phyloP scores from a whole-genome alignment of 2,797 vertebrate genomes.

The Ibycter americanus region DNA sequence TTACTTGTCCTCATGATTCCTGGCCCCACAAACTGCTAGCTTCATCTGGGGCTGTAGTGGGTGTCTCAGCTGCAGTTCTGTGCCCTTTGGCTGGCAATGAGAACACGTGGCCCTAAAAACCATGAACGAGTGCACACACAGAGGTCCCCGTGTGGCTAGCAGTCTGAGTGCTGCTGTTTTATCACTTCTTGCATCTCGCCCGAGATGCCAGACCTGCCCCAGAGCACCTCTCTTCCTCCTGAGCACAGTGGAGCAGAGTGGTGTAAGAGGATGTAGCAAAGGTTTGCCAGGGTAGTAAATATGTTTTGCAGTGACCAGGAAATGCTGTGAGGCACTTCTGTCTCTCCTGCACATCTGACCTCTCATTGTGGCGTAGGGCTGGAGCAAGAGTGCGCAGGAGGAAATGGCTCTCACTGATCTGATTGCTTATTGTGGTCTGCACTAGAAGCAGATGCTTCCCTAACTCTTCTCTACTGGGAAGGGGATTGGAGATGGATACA shows the following conservation, averaged over 20 bases:
- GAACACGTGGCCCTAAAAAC: not conserved
- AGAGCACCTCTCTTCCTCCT: not conserved
- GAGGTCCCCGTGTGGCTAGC: not conserved
- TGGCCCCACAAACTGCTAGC: not conserved
- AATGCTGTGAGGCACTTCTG: not conserved
- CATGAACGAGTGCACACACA: rapidly evolving
- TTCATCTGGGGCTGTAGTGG: not conserved
- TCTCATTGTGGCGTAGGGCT: not conserved
- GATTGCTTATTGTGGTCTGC: not conserved
- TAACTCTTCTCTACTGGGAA: not conserved
- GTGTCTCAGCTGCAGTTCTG: not conserved
- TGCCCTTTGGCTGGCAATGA: not conserved
- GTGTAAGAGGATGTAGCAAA: not conserved
- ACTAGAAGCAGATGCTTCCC: constrained; percentile 30
- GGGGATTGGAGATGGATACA: not conserved
- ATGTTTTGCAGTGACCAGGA: not conserved
- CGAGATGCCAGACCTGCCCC: not conserved
- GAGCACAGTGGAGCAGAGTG: not conserved
- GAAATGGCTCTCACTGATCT: not conserved
- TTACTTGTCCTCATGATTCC: not conserved
- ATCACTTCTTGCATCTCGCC: not conserved
- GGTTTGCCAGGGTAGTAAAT: not conserved
- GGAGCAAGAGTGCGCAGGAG: not conserved
- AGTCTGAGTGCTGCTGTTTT: not conserved
- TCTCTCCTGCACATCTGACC: not conserved